Conservation (phyloP, 2,888 invertebrate species). For the Cheilosia variabilis region DNA sequence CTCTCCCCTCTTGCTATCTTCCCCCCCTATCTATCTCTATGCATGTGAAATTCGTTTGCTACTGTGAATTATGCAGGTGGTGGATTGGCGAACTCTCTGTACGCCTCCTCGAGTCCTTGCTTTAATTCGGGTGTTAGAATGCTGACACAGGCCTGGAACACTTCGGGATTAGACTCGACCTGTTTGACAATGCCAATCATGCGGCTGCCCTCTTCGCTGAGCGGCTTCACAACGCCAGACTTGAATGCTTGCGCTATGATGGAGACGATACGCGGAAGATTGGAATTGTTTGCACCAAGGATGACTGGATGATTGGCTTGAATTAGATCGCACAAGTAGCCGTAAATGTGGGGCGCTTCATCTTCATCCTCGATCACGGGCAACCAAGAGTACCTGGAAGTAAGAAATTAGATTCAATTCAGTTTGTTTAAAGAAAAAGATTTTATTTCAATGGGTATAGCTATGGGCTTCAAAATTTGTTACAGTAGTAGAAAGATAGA, state of each 20-base stretch:
- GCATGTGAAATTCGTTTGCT: conserved; percentile 56
- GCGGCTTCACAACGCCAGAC: conserved; percentile 91
- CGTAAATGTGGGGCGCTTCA: conserved; percentile 97
- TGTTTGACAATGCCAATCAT: conserved; percentile 94
- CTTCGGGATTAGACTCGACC: conserved; percentile 91
- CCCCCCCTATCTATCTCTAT: conserved; percentile 24
- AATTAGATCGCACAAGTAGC: conserved; percentile 96
- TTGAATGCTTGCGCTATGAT: conserved; percentile 96
- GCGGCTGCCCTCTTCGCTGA: conserved; percentile 90
- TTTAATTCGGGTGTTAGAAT: conserved; percentile 92
- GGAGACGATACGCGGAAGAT: conserved; percentile 93
- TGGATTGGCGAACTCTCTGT: conserved; percentile 80
- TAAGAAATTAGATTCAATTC: background rate
- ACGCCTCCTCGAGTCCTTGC: conserved; percentile 91
- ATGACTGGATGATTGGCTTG: conserved; percentile 95
- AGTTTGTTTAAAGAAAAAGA: background rate
- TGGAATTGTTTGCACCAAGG: conserved; percentile 93
- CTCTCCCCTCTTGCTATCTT: conserved; percentile 4
- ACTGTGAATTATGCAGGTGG: conserved; percentile 75
- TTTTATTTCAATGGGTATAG: too few relatives aligned
- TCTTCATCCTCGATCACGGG: conserved; percentile 98
- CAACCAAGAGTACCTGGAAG: conserved; percentile 92
- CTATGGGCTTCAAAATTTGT: too few relatives aligned
- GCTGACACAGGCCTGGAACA: conserved; percentile 92
- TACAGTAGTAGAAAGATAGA: too few relatives aligned